These are phyloP conservation scores for Drosophila orosa DNA, from an alignment of 1,140 invertebrate genomes.

Conservation along the genomic window DNA sequence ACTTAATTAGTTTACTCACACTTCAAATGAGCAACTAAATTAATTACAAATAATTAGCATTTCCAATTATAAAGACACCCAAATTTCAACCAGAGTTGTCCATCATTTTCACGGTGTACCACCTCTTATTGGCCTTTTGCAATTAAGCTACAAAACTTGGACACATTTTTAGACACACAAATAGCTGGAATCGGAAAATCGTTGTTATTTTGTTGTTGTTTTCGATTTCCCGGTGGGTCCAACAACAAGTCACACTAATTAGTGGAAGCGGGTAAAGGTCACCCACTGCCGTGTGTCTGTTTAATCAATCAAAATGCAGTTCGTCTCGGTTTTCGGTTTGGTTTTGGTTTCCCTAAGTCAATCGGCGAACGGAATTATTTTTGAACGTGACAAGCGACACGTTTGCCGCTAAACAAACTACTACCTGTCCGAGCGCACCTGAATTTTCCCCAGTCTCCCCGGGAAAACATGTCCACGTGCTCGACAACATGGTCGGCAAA, in stretches of 20 bases:
- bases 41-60: too few relatives aligned
- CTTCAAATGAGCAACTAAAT: too few relatives aligned
- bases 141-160: constrained; percentile 51
- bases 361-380: constrained; percentile 25
- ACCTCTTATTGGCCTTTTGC: constrained; percentile 34
- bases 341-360: constrained; percentile 6
- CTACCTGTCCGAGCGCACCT: constrained; percentile 16
- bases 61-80: neutral
- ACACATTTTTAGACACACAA: constrained; percentile 42
- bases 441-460: constrained; percentile 1
- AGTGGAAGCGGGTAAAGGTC: constrained; percentile 20
- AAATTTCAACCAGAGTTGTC: too few relatives aligned
- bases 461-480: constrained; percentile 51
- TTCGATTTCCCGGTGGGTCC: constrained; percentile 6
- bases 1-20: neutral
- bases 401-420: constrained; percentile 25
- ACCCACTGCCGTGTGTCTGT: constrained; percentile 49
- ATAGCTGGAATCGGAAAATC: constrained; percentile 32
- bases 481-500: constrained; percentile 39
- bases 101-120: neutral
- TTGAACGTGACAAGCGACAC: constrained; percentile 52
- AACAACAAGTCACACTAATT: constrained; percentile 52
- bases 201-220: constrained; percentile 10
- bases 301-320: constrained; percentile 71
- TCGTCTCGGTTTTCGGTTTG: constrained; percentile 32